Conservation (phyloP, 2,113 vertebrate species). For the Sapajus apella region DNA sequence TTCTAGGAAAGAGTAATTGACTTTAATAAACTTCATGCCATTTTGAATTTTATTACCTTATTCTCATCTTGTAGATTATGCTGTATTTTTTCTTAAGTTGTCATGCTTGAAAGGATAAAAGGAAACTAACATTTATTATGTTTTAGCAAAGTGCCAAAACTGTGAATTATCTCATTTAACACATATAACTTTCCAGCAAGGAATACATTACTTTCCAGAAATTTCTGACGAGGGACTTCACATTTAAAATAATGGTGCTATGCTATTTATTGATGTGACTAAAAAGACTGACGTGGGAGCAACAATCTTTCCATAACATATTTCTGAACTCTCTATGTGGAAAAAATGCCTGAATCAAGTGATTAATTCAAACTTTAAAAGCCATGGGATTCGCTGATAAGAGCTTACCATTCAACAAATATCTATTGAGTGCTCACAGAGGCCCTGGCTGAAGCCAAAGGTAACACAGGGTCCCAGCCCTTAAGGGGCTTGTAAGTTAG, state of each 20-base stretch:
- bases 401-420: not conserved
- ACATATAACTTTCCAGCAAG: slow-evolving; percentile 32
- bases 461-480: not conserved
- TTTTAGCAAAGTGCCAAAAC: slow-evolving; percentile 49
- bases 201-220: slow-evolving; percentile 52
- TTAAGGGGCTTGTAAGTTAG: not conserved
- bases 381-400: not conserved
- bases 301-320: slow-evolving; percentile 22
- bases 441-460: not conserved
- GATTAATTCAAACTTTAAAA: not conserved
- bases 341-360: slow-evolving; percentile 15
- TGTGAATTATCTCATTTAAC: slow-evolving; percentile 60
- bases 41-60: slow-evolving; percentile 60
- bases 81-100: slow-evolving; percentile 60
- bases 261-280: slow-evolving; percentile 2
- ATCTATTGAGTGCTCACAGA: not conserved
- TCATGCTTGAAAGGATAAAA: slow-evolving; percentile 45
- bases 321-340: slow-evolving; percentile 5
- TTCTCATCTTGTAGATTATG: slow-evolving; percentile 38
- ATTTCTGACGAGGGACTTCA: slow-evolving; percentile 46
- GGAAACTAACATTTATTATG: slow-evolving; percentile 57
- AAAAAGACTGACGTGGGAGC: slow-evolving; percentile 26
- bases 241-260: slow-evolving; percentile 40
- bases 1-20: slow-evolving; percentile 37
- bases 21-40: slow-evolving; percentile 60